These are phyloP conservation scores for Merops nubicus DNA, from an alignment of 2,113 vertebrate species.

Conservation along the genomic window DNA sequence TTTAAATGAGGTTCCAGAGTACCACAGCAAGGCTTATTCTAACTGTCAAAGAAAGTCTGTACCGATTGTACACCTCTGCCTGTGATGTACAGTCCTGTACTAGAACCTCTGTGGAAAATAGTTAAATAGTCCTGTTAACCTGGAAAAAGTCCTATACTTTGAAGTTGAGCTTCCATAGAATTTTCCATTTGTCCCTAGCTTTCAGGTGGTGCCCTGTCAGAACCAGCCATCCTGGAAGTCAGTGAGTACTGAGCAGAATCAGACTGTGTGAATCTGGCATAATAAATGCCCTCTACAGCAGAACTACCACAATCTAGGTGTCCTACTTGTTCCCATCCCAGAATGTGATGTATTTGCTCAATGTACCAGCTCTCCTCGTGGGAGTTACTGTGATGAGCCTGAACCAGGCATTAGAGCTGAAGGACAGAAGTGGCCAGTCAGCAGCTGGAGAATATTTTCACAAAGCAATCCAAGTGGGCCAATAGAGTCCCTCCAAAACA, in stretches of 20 bases:
- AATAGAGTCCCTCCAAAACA: background rate
- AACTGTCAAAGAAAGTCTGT: background rate
- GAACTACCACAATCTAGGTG: background rate
- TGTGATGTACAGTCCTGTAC: background rate
- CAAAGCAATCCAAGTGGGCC: background rate
- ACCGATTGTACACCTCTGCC: background rate
- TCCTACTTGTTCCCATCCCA: background rate
- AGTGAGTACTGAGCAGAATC: background rate
- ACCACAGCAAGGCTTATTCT: background rate
- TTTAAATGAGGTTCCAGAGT: background rate
- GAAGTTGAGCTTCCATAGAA: background rate
- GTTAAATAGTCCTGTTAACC: background rate
- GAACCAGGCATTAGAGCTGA: background rate
- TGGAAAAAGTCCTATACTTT: background rate
- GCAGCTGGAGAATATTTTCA: background rate
- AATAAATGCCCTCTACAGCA: background rate
- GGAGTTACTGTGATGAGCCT: background rate
- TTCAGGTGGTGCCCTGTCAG: background rate
- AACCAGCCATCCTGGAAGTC: background rate
- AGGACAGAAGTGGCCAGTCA: background rate
- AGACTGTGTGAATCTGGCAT: background rate
- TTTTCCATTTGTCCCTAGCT: background rate
- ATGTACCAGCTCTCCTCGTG: background rate
- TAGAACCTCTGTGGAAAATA: background rate
- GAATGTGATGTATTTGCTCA: background rate